phyloP scores from a whole-genome alignment of 2,797 vertebrate genomes.

The Picus viridis region DNA sequence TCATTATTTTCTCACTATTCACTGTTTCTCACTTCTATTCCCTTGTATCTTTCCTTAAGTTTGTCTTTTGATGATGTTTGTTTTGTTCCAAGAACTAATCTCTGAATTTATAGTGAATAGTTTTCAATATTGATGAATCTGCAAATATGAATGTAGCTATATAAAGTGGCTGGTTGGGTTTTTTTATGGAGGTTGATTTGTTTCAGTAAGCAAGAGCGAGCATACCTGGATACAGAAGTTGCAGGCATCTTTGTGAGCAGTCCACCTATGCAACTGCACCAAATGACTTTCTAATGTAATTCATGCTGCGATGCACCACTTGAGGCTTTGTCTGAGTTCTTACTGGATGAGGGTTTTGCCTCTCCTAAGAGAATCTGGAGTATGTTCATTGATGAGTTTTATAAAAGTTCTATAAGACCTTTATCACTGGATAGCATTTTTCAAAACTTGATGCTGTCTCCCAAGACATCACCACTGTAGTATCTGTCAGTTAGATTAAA shows the following conservation, averaged over 20 bases:
- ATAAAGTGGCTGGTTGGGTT: background rate
- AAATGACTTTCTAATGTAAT: fast-evolving
- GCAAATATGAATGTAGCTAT: background rate
- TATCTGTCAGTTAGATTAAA: background rate
- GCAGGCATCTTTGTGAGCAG: background rate
- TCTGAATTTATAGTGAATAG: background rate
- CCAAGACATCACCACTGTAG: background rate
- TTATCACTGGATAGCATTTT: background rate
- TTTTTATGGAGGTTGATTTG: background rate
- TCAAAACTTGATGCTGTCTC: background rate
- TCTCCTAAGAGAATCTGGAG: background rate
- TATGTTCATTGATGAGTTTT: background rate
- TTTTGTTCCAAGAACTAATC: background rate
- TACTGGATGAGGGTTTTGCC: background rate
- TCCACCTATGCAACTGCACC: background rate
- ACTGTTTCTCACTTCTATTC: background rate
- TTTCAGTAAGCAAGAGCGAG: background rate
- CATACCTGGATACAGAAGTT: background rate
- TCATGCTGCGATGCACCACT: background rate
- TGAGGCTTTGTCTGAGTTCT: background rate
- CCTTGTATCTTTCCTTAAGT: background rate
- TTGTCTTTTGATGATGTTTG: background rate
- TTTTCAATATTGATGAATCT: background rate
- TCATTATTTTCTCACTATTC: too few species aligned
- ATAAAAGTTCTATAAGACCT: background rate